Evolutionary conservation across 2,797 vertebrate species (phyloP), one percentile per base, ranked within the genome.

Genomic region (Sebastes trivittatus): DNA sequence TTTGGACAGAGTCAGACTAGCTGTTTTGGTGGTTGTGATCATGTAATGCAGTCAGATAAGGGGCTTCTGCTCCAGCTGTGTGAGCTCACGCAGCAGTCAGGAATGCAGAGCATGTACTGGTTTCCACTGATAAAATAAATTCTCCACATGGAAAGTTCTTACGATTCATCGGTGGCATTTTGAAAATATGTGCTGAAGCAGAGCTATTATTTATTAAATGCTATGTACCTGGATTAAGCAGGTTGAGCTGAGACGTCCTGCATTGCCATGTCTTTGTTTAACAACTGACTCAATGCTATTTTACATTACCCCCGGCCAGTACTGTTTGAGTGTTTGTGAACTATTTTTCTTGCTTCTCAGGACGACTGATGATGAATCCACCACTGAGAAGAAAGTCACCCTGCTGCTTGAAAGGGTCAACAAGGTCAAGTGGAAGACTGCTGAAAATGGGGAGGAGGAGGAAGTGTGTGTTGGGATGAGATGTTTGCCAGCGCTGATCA

Each of bases 371-470:
- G 97, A 97, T 3, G 97, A 98, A 3, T 95, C 97, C 87, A 95
- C 96, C 11, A 98, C 97, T 20, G 95, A 97, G 92, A 96, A 95
- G 88, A 98, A 98, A 92, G 97, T 99, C 82, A 96, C 97, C 90
- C 88, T 97, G 89, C 96, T 99, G 89, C 97, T 99, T 88, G 95
- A 97, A 92, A 97, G 96, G 91, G 97, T 99, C 89, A 97, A 97
- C 91, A 97, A 96, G 56, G 93, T 99, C 78, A 99, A 98, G 92
- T 98, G 97, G 89, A 96, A 95, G 88, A 95, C 97, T 72, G 94
- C 95, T 29, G 96, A 95, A 80, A 96, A 92, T 49, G 77, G 94
- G 0, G 96, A 96, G 93, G 96, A 93, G 71, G 86, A 82, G 18
- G 93, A 83, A 76, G 94, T 95, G 78, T 92, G 85, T 56, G 72